These are phyloP conservation scores for Acleris emargana DNA, from an alignment of 2,888 invertebrate genomes.

Conservation along the genomic window DNA sequence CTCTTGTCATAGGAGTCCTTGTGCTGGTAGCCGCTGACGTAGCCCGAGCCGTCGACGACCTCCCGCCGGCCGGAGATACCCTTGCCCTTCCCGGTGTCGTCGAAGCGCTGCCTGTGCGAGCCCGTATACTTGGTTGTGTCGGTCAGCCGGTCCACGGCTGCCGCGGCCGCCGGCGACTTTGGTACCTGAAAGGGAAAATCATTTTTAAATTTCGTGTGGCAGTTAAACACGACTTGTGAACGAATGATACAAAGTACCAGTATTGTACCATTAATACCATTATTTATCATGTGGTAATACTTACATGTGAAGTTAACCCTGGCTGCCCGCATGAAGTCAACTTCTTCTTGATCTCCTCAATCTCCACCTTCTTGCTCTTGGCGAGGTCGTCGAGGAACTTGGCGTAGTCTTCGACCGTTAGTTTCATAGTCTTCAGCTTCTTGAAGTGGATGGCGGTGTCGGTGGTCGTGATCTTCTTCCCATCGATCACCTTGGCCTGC, in stretches of 20 bases:
- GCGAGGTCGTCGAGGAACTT: slow-evolving; percentile 94
- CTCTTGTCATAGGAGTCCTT: slow-evolving; percentile 89
- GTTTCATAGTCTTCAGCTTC: slow-evolving; percentile 92
- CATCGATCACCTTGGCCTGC: slow-evolving; percentile 91
- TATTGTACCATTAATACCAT: too few relatives aligned
- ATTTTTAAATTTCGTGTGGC: background rate
- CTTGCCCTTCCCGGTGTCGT: slow-evolving; percentile 92
- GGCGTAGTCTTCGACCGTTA: slow-evolving; percentile 90
- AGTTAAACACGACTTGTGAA: too few relatives aligned
- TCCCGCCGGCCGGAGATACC: slow-evolving; percentile 93
- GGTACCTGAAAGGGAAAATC: slow-evolving; percentile 57
- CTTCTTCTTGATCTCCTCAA: slow-evolving; percentile 91
- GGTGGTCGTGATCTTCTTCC: slow-evolving; percentile 93
- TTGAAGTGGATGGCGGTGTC: slow-evolving; percentile 96
- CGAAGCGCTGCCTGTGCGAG: slow-evolving; percentile 93
- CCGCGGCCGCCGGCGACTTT: slow-evolving; percentile 77
- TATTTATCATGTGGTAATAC: slow-evolving; percentile 41
- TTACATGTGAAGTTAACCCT: slow-evolving; percentile 80
- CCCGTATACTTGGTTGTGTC: slow-evolving; percentile 95
- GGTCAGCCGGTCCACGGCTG: slow-evolving; percentile 89
- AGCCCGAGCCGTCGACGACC: slow-evolving; percentile 88
- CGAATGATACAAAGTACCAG: too few relatives aligned
- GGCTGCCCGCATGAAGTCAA: slow-evolving; percentile 92
- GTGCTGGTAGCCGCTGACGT: slow-evolving; percentile 93
- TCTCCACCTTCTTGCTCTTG: slow-evolving; percentile 91